Conservation (phyloP, 2,797 vertebrate genomes). For the Geotrypetes seraphini region DNA sequence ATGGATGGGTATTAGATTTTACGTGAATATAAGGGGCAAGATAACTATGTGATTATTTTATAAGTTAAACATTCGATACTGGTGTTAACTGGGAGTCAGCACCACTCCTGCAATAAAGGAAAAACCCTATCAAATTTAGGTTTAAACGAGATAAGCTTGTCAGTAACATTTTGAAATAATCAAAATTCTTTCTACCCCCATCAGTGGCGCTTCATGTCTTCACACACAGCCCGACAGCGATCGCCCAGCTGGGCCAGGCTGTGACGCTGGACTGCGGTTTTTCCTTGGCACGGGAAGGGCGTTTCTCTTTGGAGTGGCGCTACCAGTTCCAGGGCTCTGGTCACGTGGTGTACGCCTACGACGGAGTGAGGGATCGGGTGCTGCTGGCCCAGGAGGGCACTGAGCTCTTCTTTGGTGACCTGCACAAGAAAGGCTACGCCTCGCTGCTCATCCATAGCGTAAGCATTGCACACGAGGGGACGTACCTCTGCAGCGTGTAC, state of each 20-base stretch:
- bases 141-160: too few relatives aligned
- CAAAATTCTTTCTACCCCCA: too few relatives aligned
- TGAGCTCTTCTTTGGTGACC: slow-evolving; percentile 18
- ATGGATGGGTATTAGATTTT: too few relatives aligned
- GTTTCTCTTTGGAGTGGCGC: slow-evolving; percentile 76
- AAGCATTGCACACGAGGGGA: slow-evolving; percentile 55
- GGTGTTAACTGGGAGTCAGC: too few relatives aligned
- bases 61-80: too few relatives aligned
- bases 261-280: slow-evolving; percentile 64
- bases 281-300: slow-evolving; percentile 42
- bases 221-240: slow-evolving; percentile 40
- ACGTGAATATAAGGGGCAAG: too few relatives aligned
- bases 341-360: slow-evolving; percentile 60
- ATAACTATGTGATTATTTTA: too few relatives aligned
- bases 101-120: too few relatives aligned
- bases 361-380: slow-evolving; percentile 48
- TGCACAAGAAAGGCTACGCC: slow-evolving; percentile 55
- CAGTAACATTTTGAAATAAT: too few relatives aligned
- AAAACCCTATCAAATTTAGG: too few relatives aligned
- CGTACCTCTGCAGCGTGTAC: slow-evolving; percentile 68
- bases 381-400: slow-evolving; percentile 27
- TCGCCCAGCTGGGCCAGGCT: slow-evolving; percentile 47
- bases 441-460: slow-evolving; percentile 59
- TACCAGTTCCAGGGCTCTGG: slow-evolving; percentile 71
- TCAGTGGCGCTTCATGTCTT: slow-evolving; percentile 64